These are phyloP conservation scores for Tetramorium alpestre DNA, from an alignment of 1,140 invertebrate species.

Conservation along the genomic window DNA sequence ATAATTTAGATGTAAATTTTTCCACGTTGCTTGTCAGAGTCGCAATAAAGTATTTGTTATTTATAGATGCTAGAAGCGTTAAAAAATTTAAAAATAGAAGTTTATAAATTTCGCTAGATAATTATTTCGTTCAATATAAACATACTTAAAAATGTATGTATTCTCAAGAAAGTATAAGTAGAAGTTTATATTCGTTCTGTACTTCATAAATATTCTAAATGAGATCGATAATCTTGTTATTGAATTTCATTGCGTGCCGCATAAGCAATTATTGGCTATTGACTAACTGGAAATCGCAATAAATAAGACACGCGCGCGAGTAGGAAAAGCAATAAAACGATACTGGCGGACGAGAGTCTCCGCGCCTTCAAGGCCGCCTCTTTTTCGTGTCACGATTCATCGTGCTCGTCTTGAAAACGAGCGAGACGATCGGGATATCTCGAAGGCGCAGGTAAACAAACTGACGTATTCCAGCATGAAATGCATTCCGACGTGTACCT, in stretches of 20 bases:
- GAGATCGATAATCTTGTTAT: background rate
- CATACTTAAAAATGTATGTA: background rate
- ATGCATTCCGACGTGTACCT: background rate
- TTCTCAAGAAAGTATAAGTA: background rate
- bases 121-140: background rate
- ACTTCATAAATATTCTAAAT: background rate
- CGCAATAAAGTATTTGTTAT: background rate
- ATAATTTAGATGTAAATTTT: slow-evolving; percentile 66
- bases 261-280: background rate
- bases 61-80: background rate
- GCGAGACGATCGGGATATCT: slow-evolving; percentile 24
- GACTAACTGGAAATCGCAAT: slow-evolving; percentile 6
- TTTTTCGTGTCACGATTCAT: slow-evolving; percentile 10
- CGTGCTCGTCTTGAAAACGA: background rate
- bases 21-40: background rate
- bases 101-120: background rate
- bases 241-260: background rate
- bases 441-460: background rate
- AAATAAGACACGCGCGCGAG: background rate
- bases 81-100: background rate
- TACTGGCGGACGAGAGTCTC: background rate
- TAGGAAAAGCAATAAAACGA: slow-evolving; percentile 15
- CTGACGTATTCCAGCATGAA: background rate
- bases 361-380: slow-evolving; percentile 14
- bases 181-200: background rate